A percentile compares a stretch with the other conserved stretches of the same genome.
Conservation (phyloP, 2,113 vertebrate genomes). For the Lophotis ruficrista region DNA sequence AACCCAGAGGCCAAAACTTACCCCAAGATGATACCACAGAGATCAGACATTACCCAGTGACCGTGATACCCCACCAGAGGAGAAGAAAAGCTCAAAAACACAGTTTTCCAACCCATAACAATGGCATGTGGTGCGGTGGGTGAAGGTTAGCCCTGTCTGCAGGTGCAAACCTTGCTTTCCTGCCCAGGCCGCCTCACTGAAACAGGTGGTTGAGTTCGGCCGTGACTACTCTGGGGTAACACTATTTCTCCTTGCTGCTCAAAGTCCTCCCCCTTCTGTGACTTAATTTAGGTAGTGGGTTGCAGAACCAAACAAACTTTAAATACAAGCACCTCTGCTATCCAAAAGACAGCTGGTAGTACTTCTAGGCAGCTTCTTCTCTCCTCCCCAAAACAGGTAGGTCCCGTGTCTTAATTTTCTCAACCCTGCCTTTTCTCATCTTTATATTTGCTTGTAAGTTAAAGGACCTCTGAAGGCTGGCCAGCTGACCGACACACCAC, state of each 20-base stretch:
- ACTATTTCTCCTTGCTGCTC: not conserved
- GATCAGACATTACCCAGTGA: not conserved
- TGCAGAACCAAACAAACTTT: not conserved
- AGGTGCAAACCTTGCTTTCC: not conserved
- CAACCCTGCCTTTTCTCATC: not conserved
- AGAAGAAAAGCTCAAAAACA: not conserved
- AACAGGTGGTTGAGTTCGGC: not conserved
- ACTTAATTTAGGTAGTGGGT: not conserved
- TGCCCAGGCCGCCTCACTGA: not conserved
- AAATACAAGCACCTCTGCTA: not conserved
- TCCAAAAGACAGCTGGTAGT: not conserved
- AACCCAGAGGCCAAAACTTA: not conserved
- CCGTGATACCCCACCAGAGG: not conserved
- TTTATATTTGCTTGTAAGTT: not conserved
- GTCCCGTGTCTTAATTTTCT: not conserved
- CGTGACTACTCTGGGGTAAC: not conserved
- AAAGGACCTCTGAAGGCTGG: not conserved
- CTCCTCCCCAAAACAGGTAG: not conserved
- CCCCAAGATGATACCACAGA: not conserved
- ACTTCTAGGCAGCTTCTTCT: not conserved
- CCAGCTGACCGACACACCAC: fast-evolving
- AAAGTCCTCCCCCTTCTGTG: not conserved
- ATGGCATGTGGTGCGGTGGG: fast-evolving
- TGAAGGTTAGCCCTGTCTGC: not conserved
- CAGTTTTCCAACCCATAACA: not conserved